Evolutionary conservation across 1,140 invertebrate species (phyloP).

Genomic region (Trachymyrmex septentrionalis): DNA sequence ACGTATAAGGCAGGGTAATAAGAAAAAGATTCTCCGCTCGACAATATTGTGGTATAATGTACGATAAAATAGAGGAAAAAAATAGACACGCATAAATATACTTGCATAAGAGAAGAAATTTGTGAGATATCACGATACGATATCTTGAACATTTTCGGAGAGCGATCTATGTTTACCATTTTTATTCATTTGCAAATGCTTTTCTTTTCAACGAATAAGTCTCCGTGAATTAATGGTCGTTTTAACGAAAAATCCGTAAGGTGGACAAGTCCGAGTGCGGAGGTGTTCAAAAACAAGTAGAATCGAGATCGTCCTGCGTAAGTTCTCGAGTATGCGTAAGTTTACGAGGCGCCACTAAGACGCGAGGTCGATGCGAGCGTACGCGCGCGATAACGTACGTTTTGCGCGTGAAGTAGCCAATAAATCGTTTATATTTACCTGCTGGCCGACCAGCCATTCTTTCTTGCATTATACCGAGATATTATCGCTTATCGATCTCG

Average conservation of each 20-base stretch:
- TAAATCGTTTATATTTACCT: conserved; percentile 52
- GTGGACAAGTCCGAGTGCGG: conserved; percentile 7
- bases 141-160: not conserved
- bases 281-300: conserved; percentile 17
- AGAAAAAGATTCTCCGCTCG: not conserved
- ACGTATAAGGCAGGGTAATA: too few species aligned
- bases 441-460: not conserved
- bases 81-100: not conserved
- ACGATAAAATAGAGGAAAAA: not conserved
- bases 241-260: not conserved
- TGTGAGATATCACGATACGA: not conserved
- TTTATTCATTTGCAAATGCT: not conserved
- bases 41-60: not conserved
- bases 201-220: conserved; percentile 4
- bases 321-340: not conserved
- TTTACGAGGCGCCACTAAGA: conserved; percentile 51
- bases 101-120: not conserved
- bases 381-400: conserved; percentile 15
- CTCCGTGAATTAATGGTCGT: conserved; percentile 16
- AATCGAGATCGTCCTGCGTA: not conserved
- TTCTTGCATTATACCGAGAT: not conserved
- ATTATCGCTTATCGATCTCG: conserved; percentile 27
- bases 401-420: conserved; percentile 22
- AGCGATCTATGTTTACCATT: not conserved
- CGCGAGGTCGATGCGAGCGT: conserved; percentile 31